Percentiles rank a stretch among this genome's conserved stretches.
These are phyloP conservation scores for Falco punctatus DNA, from an alignment of 2,113 vertebrate genomes.

Conservation along the genomic window DNA sequence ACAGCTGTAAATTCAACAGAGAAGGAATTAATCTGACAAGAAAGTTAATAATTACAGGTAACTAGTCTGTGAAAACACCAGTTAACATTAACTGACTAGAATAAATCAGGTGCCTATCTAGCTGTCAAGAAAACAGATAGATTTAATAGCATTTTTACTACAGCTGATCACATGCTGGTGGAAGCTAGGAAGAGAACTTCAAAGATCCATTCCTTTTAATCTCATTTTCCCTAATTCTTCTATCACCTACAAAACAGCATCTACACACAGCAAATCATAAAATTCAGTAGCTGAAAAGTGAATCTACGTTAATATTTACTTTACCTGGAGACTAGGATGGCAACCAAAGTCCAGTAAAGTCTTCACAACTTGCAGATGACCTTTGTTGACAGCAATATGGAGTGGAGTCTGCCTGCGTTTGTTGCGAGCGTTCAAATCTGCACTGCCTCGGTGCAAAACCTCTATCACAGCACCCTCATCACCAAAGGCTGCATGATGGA, in stretches of 20 bases:
- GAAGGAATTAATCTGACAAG: neutral
- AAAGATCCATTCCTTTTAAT: neutral
- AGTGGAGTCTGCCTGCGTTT: slow-evolving; percentile 95
- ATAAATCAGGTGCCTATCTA: neutral
- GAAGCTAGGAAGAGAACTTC: neutral
- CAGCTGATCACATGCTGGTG: neutral
- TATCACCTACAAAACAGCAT: neutral
- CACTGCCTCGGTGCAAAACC: slow-evolving; percentile 94
- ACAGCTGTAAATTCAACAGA: fast-evolving
- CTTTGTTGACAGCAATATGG: slow-evolving; percentile 98
- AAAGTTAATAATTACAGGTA: neutral
- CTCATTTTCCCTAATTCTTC: neutral
- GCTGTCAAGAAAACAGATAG: neutral
- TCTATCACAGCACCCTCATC: slow-evolving; percentile 98
- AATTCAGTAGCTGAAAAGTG: neutral
- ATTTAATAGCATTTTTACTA: neutral
- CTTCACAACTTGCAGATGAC: slow-evolving; percentile 97
- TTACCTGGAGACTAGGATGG: slow-evolving; percentile 98
- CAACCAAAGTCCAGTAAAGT: slow-evolving; percentile 96
- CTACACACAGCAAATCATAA: neutral
- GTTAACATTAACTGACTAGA: neutral
- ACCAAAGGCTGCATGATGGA: slow-evolving; percentile 97
- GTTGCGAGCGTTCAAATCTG: slow-evolving; percentile 96
- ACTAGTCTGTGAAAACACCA: neutral
- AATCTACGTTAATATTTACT: neutral